These are phyloP conservation scores for Mesocentrotus franciscanus DNA, from an alignment of 53 echinoderm and acorn worm genomes.

Conservation along the genomic window DNA sequence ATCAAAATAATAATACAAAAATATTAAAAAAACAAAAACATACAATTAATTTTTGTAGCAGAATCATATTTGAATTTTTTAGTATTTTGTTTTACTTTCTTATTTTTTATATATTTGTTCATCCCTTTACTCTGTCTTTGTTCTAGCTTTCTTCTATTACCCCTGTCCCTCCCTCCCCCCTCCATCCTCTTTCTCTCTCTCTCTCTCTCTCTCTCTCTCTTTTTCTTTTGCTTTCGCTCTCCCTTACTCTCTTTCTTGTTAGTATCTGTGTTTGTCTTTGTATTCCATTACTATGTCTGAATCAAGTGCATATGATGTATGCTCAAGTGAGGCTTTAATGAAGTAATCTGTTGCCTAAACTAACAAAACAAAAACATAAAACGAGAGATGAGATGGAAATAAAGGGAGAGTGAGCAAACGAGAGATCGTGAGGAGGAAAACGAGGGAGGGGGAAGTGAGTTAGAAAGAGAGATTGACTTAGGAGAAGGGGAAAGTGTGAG, in stretches of 20 bases:
- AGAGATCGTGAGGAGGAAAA: not conserved
- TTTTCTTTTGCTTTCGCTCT: not conserved
- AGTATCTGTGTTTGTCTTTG: not conserved
- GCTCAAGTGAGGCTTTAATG: too few species aligned
- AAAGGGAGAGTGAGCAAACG: not conserved
- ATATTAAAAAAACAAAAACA: not conserved
- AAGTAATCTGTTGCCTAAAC: too few species aligned
- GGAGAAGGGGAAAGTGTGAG: not conserved
- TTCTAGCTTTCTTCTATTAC: not conserved
- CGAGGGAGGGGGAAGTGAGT: not conserved
- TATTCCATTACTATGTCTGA: not conserved
- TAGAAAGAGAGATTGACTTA: not conserved
- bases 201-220: too few species aligned
- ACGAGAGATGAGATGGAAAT: not conserved
- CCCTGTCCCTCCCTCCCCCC: too few species aligned
- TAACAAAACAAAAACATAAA: not conserved
- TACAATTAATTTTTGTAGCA: not conserved
- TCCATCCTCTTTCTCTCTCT: too few species aligned
- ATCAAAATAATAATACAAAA: not conserved
- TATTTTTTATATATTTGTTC: not conserved
- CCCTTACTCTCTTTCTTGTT: too few species aligned
- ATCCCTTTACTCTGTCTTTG: not conserved
- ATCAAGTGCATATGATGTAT: too few species aligned
- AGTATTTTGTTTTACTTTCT: not conserved
- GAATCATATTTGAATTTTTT: not conserved